Evolutionary conservation across 2,888 invertebrate genomes (phyloP).

Genomic region (Oscheius sp.): DNA sequence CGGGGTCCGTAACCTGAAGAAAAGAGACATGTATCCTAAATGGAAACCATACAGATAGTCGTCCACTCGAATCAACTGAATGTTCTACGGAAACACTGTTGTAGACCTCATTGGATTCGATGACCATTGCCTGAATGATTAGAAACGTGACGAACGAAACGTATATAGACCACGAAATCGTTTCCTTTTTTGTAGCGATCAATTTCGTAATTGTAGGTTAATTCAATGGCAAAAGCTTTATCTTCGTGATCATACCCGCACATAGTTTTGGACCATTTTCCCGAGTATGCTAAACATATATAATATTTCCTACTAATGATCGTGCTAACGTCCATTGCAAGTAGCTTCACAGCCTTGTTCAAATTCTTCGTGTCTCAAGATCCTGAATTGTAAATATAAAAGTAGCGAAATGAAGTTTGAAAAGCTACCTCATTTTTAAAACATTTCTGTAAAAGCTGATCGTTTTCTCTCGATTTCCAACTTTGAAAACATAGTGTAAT

Average conservation of each 20-base stretch:
- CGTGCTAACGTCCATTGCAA: conserved; percentile 93
- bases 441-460: conserved; percentile 89
- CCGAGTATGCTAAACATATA: conserved; percentile 80
- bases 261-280: conserved; percentile 99
- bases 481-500: conserved; percentile 95
- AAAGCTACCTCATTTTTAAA: conserved; percentile 10
- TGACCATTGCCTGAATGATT: conserved; percentile 82
- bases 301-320: neutral
- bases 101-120: conserved; percentile 82
- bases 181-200: conserved; percentile 88
- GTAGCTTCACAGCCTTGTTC: conserved; percentile 94
- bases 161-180: conserved; percentile 80
- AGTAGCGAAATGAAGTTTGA: neutral
- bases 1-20: conserved; percentile 81
- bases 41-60: conserved; percentile 77
- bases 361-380: conserved; percentile 92
- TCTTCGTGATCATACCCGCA: conserved; percentile 96
- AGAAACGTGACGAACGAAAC: neutral
- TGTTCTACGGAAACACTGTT: conserved; percentile 40
- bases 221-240: conserved; percentile 91
- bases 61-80: conserved; percentile 62
- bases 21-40: neutral
- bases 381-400: conserved; percentile 93
- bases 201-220: conserved; percentile 96
- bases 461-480: conserved; percentile 87